Base-by-base conservation (phyloP, 37 sponge, comb jelly and placozoan species). In the Crambe crambe region DNA sequence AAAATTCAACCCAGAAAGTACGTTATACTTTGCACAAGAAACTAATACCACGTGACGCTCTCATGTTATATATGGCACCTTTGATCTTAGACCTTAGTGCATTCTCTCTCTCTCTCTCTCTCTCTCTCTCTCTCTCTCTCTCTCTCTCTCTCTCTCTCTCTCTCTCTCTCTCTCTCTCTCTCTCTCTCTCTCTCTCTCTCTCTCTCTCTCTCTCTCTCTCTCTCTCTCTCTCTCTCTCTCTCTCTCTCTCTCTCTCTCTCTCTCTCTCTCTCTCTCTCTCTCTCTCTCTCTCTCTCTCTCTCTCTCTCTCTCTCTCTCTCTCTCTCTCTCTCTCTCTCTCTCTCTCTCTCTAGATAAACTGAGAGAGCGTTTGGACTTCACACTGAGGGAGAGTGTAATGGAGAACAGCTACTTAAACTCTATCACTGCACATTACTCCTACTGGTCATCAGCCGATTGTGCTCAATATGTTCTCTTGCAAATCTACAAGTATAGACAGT, bases 301-400 rank as follows among this genome's bases (percentile, higher is more conserved):
- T 71, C 30, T 57, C 20, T 77, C 39, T 31, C 51, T 36, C n/a
- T 34, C 29, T 26, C 18, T 6, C 64, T 68, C 10, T 81, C n/a
- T 41, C 22, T 47, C 54, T 71, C 47, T 12, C 25, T 71, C 15
- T 68, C 20, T 84, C 39, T 25, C 51, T 21, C n/a, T 40, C 32
- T n/a, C 34, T 42, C 47, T 41, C 41, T 3, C 35, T 58, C 36
- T 58, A 87, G 89, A 89, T 4, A 72, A 70, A 56, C 73, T 92
- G 27, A 76, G 80, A n/a, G 93, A 92, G 66, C 81, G 93, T 2
- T 60, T 92, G 22, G 96, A 96, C 64, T 96, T 89, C 74, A 65
- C 72, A 68, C 44, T 96, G 73, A 68, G 51, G 44, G 96, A 96
- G 67, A 83, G 94, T 20, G 18, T 85, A 17, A 63, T 81, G 1